A percentile compares a stretch with the other conserved stretches of the same genome.
phyloP scores from a whole-genome alignment of 2,797 vertebrate species.

The Argyrosomus regius region DNA sequence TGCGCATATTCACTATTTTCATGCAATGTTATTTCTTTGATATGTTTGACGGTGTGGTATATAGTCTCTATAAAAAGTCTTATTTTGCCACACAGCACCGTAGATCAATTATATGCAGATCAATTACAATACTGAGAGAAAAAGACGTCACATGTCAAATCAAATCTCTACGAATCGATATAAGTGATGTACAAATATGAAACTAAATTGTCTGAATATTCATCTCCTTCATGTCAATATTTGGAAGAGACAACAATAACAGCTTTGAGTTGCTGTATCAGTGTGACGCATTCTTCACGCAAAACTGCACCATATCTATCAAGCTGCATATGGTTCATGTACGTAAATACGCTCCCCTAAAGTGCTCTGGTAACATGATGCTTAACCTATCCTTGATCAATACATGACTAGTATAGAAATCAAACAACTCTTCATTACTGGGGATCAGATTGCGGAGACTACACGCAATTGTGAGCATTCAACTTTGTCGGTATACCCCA shows the following conservation, averaged over 20 bases:
- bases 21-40: too few species aligned
- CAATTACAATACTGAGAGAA: not conserved
- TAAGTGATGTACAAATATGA: not conserved
- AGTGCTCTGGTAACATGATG: not conserved
- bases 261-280: not conserved
- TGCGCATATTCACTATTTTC: too few species aligned
- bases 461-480: not conserved
- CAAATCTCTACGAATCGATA: not conserved
- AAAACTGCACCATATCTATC: not conserved
- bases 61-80: not conserved
- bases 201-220: not conserved
- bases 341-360: not conserved
- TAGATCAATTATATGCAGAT: not conserved
- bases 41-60: not conserved
- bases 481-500: not conserved
- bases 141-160: not conserved
- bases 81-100: not conserved
- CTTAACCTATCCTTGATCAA: not conserved
- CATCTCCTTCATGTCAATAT: not conserved
- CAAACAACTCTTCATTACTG: conserved; percentile 1
- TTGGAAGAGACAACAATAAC: not conserved
- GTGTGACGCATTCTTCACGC: not conserved
- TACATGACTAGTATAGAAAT: not conserved
- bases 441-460: not conserved
- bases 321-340: not conserved